Base-by-base conservation (phyloP, 2,888 invertebrate species). In the Oxycera nigricornis region DNA sequence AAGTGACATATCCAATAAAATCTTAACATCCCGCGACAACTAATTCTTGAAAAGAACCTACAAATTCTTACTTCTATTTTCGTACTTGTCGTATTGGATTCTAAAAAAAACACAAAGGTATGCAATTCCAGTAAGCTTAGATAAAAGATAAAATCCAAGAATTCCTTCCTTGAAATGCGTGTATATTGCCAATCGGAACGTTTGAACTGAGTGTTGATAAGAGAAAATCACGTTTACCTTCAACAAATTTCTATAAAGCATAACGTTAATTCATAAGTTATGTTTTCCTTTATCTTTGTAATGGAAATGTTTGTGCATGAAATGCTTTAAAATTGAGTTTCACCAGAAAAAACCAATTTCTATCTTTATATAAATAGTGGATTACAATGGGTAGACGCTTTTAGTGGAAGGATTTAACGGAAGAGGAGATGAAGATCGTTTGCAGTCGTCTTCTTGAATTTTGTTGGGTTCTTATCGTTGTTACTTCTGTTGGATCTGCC, bases 201-300 rank as follows among this genome's bases (percentile, higher is more conserved):
- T 24, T 24, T 55, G 55, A 55, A 20, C 11, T 55, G 4, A 22
- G 22, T 2, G 4, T 24, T 24, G 65, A 65, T 41, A 65, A 65
- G 59, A 65, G 20, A 65, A 30, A 9, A 22, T 26, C 20, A 41
- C 61, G 30, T 11, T 65, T 24, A 24, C 17, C 41, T 41, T 17
- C 20, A 24, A 20, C 26, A 46, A 31, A 14, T 39, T 31, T 55
- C 52, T 9, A 14, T 22, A 30, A 28, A 9, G 11, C n/a, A 31
- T 17, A 1, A 31, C 62, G 14, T 70, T 70, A 70, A 70, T 70
- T 70, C 31, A 70, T 55, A 70, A 70, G 26, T 55, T 7, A 30
- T 70, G 70, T 70, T 70, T 52, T 52, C 70, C 26, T 70, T 52
- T 70, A 52, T 70, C 68, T 68, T 17, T n/a, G 6, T 28, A 1